Conservation (phyloP, 1,140 invertebrate species). For the Hypsibius dujardini region DNA sequence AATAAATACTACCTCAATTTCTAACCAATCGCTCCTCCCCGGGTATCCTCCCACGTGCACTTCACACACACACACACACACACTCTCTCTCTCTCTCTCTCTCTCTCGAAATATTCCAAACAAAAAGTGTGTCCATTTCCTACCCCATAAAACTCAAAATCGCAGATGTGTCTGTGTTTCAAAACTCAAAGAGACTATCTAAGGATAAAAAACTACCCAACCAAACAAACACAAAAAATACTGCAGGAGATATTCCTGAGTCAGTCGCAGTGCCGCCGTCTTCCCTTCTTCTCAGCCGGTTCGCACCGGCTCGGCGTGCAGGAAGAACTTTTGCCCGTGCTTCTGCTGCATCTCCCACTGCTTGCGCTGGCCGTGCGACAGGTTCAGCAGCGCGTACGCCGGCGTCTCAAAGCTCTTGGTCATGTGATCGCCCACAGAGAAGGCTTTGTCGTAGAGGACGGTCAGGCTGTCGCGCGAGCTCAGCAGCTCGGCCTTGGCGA, state of each 20-base stretch:
- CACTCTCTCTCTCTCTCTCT: too few species aligned
- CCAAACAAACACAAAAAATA: neutral
- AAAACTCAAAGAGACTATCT: too few species aligned
- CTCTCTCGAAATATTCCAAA: too few species aligned
- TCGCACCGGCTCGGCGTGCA: neutral
- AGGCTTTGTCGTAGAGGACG: constrained; percentile 15
- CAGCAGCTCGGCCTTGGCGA: constrained; percentile 25
- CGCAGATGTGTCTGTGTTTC: too few species aligned
- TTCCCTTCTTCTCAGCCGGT: too few species aligned
- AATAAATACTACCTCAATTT: too few species aligned
- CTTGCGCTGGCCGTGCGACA: neutral
- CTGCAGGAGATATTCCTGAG: neutral
- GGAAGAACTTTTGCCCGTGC: neutral
- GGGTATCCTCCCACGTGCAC: too few species aligned
- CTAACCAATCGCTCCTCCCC: too few species aligned
- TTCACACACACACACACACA: too few species aligned
- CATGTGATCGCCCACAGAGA: neutral
- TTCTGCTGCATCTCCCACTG: neutral
- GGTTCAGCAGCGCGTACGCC: neutral
- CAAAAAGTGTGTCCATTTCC: too few species aligned
- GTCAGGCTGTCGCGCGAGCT: constrained; percentile 19
- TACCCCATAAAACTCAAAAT: too few species aligned
- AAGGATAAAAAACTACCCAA: constrained; percentile 1
- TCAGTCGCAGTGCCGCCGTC: neutral
- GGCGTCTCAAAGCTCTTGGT: constrained; percentile 5